These are phyloP conservation scores for Oreochromis grahami DNA, from an alignment of 2,797 vertebrate genomes.

Conservation along the genomic window DNA sequence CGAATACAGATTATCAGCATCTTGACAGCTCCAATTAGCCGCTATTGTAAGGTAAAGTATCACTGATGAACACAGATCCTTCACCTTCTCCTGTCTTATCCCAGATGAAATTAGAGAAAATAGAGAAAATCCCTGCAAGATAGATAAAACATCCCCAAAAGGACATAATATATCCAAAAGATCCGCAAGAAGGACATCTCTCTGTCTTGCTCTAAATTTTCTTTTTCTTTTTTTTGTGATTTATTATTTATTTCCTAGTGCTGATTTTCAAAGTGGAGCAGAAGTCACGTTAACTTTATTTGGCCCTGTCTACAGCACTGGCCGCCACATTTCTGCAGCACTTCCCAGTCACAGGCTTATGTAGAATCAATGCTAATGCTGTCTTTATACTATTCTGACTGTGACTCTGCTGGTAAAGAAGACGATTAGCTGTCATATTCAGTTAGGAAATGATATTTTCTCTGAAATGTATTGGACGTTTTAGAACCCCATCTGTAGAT, in stretches of 20 bases:
- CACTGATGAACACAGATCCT: slow-evolving; percentile 7
- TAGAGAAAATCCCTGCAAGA: slow-evolving; percentile 14
- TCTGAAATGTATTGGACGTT: slow-evolving; percentile 9
- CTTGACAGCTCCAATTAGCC: slow-evolving; percentile 55
- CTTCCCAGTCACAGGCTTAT: slow-evolving; percentile 15
- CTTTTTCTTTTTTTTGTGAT: not conserved
- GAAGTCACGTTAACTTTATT: slow-evolving; percentile 43
- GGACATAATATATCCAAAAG: not conserved
- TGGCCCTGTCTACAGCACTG: not conserved
- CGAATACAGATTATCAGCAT: slow-evolving; percentile 37
- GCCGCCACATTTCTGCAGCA: slow-evolving; percentile 9
- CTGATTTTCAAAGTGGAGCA: slow-evolving; percentile 42
- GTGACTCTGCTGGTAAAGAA: slow-evolving; percentile 26
- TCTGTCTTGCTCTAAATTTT: not conserved
- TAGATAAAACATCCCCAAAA: not conserved
- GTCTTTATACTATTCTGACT: slow-evolving; percentile 26
- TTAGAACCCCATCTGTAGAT: not conserved
- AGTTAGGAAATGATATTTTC: slow-evolving; percentile 30
- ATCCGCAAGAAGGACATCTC: not conserved
- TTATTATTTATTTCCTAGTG: not conserved
- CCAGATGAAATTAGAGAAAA: slow-evolving; percentile 21
- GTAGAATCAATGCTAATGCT: slow-evolving; percentile 60
- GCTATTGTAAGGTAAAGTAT: slow-evolving; percentile 29
- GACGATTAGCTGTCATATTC: slow-evolving; percentile 38
- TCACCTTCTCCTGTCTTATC: slow-evolving; percentile 6